These are phyloP conservation scores for Alosa sapidissima DNA, from an alignment of 2,797 vertebrate genomes.

Conservation along the genomic window DNA sequence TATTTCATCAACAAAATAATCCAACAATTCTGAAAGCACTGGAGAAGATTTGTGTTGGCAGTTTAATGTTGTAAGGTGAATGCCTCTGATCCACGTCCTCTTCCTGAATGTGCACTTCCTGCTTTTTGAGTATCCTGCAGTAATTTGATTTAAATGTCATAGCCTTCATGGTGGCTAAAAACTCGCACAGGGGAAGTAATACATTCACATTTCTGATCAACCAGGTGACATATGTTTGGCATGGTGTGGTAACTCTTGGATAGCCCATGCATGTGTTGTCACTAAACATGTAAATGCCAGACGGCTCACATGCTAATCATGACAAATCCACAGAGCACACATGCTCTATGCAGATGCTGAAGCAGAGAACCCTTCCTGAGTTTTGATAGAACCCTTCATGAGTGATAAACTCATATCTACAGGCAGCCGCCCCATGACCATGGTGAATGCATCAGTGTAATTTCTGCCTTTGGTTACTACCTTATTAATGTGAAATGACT, in stretches of 20 bases:
- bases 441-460: background rate
- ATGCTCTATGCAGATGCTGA: background rate
- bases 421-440: background rate
- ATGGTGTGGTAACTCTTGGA: background rate
- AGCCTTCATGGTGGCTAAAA: background rate
- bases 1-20: background rate
- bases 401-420: background rate
- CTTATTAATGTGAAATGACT: background rate
- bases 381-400: too few species aligned
- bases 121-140: background rate
- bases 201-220: background rate
- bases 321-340: background rate
- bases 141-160: background rate
- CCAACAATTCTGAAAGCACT: background rate
- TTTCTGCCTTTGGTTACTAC: background rate
- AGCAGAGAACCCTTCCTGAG: background rate
- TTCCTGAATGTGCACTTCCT: background rate
- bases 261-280: background rate
- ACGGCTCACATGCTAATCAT: background rate
- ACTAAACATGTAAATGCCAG: background rate
- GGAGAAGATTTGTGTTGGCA: background rate
- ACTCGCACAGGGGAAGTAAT: background rate
- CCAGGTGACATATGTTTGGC: background rate
- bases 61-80: background rate
- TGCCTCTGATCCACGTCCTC: background rate